Evolutionary conservation across 2,797 vertebrate species (phyloP).

Genomic region (Hapalemur alaotrensis): DNA sequence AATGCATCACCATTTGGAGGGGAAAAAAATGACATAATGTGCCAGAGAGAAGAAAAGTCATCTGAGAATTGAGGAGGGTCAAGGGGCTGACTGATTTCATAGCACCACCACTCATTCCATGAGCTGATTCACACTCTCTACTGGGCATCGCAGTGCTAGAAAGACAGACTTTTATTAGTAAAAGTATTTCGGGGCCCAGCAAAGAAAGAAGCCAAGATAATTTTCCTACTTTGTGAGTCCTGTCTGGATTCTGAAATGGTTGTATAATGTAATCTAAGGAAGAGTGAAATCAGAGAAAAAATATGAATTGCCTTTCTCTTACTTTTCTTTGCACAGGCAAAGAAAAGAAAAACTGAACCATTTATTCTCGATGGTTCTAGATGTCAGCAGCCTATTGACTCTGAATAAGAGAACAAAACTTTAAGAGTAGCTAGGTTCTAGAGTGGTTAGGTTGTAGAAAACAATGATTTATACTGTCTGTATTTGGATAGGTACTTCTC

Average conservation of each 20-base stretch:
- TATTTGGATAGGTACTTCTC: background rate
- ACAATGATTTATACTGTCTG: background rate
- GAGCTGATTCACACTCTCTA: background rate
- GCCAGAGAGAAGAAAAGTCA: background rate
- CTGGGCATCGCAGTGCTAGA: background rate
- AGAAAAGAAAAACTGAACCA: background rate
- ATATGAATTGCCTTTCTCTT: background rate
- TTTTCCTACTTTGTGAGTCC: background rate
- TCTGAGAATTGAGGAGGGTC: background rate
- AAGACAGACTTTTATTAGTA: background rate
- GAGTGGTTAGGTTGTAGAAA: background rate
- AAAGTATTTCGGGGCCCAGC: background rate
- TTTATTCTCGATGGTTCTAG: background rate
- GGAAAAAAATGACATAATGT: background rate
- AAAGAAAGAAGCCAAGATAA: background rate
- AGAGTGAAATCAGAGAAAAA: background rate
- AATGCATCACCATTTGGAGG: background rate
- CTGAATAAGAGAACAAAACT: background rate
- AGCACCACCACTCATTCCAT: background rate
- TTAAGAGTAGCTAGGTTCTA: background rate
- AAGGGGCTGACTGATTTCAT: conserved; percentile 2
- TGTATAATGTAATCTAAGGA: conserved; percentile 21
- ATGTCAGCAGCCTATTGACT: background rate
- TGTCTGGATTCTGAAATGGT: conserved; percentile 11
- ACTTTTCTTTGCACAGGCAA: background rate